Evolutionary conservation across 2,797 vertebrate species (phyloP).

Genomic region (Cyprinella venusta): DNA sequence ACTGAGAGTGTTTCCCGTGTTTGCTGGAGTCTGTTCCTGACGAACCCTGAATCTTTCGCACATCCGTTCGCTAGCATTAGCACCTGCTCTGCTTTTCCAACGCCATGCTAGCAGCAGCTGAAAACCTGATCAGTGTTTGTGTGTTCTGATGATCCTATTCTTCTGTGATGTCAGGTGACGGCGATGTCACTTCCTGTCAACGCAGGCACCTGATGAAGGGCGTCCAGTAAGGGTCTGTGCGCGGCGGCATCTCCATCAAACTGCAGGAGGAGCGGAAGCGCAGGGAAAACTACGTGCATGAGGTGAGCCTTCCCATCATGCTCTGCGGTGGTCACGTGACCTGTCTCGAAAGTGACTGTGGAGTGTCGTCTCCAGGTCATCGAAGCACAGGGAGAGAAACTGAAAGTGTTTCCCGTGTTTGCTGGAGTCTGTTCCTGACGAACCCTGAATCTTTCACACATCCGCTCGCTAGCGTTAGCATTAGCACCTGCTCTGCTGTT

Average conservation of each 20-base stretch:
- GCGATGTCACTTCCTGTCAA: neutral
- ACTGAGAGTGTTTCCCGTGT: slow-evolving; percentile 77
- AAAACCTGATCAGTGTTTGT: neutral
- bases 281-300: slow-evolving; percentile 93
- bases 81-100: neutral
- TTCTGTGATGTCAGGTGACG: slow-evolving; percentile 61
- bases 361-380: slow-evolving; percentile 66
- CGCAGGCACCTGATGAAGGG: slow-evolving; percentile 94
- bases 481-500: neutral
- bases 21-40: slow-evolving; percentile 70
- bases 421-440: slow-evolving; percentile 68
- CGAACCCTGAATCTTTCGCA: slow-evolving; percentile 77
- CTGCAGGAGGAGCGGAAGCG: slow-evolving; percentile 95
- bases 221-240: slow-evolving; percentile 89
- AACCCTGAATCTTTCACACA: slow-evolving; percentile 79
- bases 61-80: slow-evolving; percentile 41
- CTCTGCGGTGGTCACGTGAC: too few species aligned
- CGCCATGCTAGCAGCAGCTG: neutral
- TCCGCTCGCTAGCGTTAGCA: neutral
- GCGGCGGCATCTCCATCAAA: slow-evolving; percentile 97
- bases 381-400: slow-evolving; percentile 69
- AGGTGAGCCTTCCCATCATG: slow-evolving; percentile 63
- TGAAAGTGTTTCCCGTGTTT: slow-evolving; percentile 78
- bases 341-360: slow-evolving; percentile 70
- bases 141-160: neutral